Evolutionary conservation across 2,797 vertebrate species (phyloP).

Genomic region (Sciurus vulgaris): DNA sequence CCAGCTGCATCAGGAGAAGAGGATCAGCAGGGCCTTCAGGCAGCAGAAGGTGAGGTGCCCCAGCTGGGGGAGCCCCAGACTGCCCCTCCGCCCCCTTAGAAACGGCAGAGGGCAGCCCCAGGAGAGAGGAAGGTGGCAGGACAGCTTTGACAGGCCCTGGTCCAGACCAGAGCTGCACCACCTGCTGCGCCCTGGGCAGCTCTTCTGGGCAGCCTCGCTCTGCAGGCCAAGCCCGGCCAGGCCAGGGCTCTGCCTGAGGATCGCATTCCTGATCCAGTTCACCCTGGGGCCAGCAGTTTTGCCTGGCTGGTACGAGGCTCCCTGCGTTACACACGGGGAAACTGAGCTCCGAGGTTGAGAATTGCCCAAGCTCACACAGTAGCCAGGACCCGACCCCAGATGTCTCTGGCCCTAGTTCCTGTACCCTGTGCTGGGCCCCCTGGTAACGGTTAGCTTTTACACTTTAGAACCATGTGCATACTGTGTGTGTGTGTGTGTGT

Average conservation of each 20-base stretch:
- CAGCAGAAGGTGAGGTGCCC: constrained; percentile 83
- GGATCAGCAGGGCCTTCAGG: constrained; percentile 66
- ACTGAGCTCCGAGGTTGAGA: background rate
- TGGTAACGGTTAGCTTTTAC: background rate
- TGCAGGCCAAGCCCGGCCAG: background rate
- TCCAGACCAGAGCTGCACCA: accelerated
- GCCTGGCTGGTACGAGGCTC: background rate
- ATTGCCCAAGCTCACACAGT: background rate
- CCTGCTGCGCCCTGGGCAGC: no score
- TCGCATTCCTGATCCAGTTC: background rate
- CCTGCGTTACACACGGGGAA: background rate
- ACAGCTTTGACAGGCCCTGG: background rate
- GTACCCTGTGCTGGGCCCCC: background rate
- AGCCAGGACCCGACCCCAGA: background rate
- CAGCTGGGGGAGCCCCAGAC: accelerated
- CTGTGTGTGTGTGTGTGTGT: background rate
- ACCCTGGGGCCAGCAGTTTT: no score
- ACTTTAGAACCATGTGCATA: background rate
- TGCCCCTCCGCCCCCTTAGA: background rate
- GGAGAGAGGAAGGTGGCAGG: background rate
- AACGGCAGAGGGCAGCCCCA: background rate
- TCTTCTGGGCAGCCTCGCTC: background rate
- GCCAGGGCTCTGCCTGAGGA: background rate
- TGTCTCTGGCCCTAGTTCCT: background rate
- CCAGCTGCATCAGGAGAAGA: constrained; percentile 86